Base-by-base conservation (phyloP, 2,888 invertebrate genomes). In the Parascotia fuliginaria region DNA sequence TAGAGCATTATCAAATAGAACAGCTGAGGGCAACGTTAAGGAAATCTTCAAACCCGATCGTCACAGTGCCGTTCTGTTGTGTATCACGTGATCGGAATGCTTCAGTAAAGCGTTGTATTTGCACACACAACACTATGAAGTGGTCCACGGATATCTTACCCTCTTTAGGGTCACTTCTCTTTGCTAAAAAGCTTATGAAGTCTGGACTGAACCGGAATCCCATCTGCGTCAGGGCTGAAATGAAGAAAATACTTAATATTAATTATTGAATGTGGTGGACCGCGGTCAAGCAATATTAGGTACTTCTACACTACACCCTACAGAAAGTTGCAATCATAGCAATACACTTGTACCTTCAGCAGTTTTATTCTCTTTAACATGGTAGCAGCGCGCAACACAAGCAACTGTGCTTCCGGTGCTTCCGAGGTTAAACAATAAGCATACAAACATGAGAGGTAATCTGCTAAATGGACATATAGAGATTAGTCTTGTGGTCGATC, bases 41-140 rank as follows among this genome's bases (percentile, higher is more conserved):
- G 75, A 98, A 98, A 77, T 98, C 98, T 92, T 98, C 98, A 78
- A 98, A 98, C 16, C 93, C 95, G 75, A 98, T 95, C 1, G 95
- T 95, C 42, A 98, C 97, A 5, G 94, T 92, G 27, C 98, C 98
- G 70, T 95, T 95, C 85, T 95, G 94, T 65, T 96, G 95, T 0
- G 94, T 93, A 79, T 98, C 98, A 42, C 96, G 94, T 45, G 93
- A 91, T 72, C 96, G 93, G 81, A 98, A 98, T 14, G 97, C 96
- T 79, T 98, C 98, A 24, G 95, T 97, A 63, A 97, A 96, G 56
- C 96, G 95, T 79, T 97, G 97, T 59, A 98, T 94, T 90, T 98
- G 96, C 7, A 98, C 96, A 81, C 97, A 97, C 9, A 96, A 82
- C 29, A 98, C 96, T 66, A 98, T 98, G 78, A 98, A 98, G 69